Base-by-base conservation (phyloP, 2,797 vertebrate genomes). In the Sorex maritimensis region DNA sequence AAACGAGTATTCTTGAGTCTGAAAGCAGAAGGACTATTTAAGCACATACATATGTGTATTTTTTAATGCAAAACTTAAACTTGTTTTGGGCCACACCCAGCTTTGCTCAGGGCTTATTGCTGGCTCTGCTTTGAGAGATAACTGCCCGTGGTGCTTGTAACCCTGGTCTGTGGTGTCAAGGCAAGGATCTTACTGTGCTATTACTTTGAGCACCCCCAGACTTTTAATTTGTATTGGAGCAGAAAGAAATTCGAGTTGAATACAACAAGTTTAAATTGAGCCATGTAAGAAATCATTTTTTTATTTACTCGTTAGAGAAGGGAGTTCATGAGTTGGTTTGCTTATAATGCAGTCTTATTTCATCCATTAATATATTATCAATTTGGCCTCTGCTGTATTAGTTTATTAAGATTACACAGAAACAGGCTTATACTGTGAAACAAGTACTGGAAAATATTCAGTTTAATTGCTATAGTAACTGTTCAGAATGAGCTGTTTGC, bases 401-500 rank as follows among this genome's bases (percentile, higher is more conserved):
- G 17, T 80, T 82, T 67, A 28, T 87, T 52, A 81, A 93, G 10
- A 28, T 90, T 81, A 24, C 82, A 77, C 67, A 78, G 38, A 88
- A 80, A 17, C 26, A 71, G 41, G 41, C 41, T 75, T 89, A 46
- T 69, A 23, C 55, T 91, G n/a, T 69, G 83, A 86, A 81, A 44
- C 68, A 80, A 75, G 24, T 81, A 63, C 24, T 19, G 14, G 24
- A 68, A 87, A 38, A 46, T 69, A 85, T 7, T 17, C 1, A 74
- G 13, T 87, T 24, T 71, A 30, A 77, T 83, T 95, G 92, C 28
- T 86, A 1, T 83, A 92, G 23, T 79, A 83, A 80, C 34, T 92
- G 87, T 24, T 30, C 30, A 84, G 81, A 95, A 95, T 86, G 86
- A 95, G 78, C 74, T 92, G 6, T 91, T 87, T 95, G 77, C 65